Conservation (phyloP, 2,888 invertebrate species). For the Cryptocephalus primarius region DNA sequence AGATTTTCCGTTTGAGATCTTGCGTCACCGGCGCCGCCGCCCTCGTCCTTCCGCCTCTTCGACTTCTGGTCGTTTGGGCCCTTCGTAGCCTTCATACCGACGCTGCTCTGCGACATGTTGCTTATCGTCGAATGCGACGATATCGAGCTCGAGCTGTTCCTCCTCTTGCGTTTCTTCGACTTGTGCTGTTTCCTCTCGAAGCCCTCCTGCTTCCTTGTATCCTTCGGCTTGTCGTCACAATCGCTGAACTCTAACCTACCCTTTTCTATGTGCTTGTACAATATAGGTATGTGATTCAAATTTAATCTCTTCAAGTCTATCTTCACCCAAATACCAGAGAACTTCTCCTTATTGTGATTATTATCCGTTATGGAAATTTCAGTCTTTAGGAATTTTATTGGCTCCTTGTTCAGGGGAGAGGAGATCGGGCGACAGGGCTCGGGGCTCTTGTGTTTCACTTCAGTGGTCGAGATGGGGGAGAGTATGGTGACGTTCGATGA, state of each 20-base stretch:
- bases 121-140: constrained; percentile 35
- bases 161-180: constrained; percentile 34
- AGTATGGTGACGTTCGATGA: constrained; percentile 23
- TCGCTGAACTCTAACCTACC: constrained; percentile 8
- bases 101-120: constrained; percentile 9
- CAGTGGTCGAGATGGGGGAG: constrained; percentile 25
- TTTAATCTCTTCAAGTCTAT: constrained; percentile 36
- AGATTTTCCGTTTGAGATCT: constrained; percentile 27
- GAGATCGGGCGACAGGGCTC: constrained; percentile 1
- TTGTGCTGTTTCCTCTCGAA: constrained; percentile 16
- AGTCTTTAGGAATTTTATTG: constrained; percentile 35
- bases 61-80: constrained; percentile 25
- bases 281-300: constrained; percentile 24
- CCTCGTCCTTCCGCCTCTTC: constrained; percentile 31
- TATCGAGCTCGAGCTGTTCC: constrained; percentile 33
- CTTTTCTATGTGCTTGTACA: constrained; percentile 17
- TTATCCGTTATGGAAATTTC: constrained; percentile 23
- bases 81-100: constrained; percentile 2
- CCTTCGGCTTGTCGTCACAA: background rate
- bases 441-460: constrained; percentile 10
- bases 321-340: constrained; percentile 13
- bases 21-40: background rate
- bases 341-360: constrained; percentile 7
- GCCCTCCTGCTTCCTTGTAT: background rate
- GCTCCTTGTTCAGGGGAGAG: constrained; percentile 6